Percentiles rank a stretch among this genome's conserved stretches.
These are phyloP conservation scores for Buphagus erythrorhynchus DNA, from an alignment of 2,797 vertebrate genomes.

Conservation along the genomic window DNA sequence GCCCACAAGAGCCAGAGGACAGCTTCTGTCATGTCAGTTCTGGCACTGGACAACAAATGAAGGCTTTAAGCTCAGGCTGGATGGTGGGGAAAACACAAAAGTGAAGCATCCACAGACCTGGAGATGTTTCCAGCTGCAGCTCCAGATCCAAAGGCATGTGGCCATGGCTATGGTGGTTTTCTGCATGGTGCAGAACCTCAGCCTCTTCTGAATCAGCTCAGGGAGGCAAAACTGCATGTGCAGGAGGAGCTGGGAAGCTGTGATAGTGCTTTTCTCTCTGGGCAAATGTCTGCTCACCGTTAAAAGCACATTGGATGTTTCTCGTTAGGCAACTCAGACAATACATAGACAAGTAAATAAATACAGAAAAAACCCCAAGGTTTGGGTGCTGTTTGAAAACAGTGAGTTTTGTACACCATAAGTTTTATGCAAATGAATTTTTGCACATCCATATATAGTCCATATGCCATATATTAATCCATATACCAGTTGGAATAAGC, in stretches of 20 bases:
- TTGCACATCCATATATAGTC: not conserved
- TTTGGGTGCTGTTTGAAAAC: not conserved
- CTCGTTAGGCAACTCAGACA: not conserved
- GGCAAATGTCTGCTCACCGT: not conserved
- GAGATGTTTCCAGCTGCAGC: not conserved
- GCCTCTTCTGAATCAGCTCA: not conserved
- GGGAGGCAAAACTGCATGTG: rapidly evolving
- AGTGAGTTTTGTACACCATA: not conserved
- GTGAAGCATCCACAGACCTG: rapidly evolving
- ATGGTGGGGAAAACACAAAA: not conserved
- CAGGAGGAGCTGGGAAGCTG: not conserved
- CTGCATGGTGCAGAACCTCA: not conserved
- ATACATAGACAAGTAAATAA: not conserved
- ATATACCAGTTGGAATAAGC: not conserved
- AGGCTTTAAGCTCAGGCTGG: not conserved
- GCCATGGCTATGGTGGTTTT: not conserved
- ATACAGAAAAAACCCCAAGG: not conserved
- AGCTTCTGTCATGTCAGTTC: not conserved
- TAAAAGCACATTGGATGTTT: not conserved
- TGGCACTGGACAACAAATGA: not conserved
- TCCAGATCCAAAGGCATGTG: rapidly evolving
- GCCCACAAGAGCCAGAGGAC: not conserved
- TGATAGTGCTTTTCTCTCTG: not conserved
- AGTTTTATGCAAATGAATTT: not conserved
- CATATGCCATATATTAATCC: not conserved